These are phyloP conservation scores for Mionectes olivaceus DNA, from an alignment of 2,797 vertebrate species.

Conservation along the genomic window DNA sequence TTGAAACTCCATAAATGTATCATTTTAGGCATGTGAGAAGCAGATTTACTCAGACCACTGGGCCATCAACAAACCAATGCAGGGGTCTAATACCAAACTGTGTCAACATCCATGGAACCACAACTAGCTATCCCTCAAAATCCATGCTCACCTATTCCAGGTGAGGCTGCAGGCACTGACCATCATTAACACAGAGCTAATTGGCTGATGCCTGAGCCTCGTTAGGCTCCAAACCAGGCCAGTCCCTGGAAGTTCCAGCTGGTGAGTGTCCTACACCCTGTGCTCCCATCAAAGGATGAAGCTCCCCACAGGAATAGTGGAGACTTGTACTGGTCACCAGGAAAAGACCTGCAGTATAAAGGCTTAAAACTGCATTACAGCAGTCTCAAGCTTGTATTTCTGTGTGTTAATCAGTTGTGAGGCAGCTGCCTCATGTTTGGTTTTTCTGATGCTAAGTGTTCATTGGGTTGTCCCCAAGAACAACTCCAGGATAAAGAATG, in stretches of 20 bases:
- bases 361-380: background rate
- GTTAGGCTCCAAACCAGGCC: background rate
- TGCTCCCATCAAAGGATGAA: accelerated
- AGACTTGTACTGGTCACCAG: accelerated
- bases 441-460: accelerated
- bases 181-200: background rate
- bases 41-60: accelerated
- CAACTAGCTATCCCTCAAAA: background rate
- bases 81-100: background rate
- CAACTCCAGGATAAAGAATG: background rate
- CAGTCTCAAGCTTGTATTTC: too few species aligned
- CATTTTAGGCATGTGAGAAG: background rate
- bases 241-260: background rate
- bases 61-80: background rate
- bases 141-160: accelerated
- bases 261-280: background rate
- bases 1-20: background rate
- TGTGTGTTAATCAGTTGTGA: accelerated
- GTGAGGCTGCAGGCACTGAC: background rate
- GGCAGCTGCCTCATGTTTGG: accelerated
- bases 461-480: accelerated
- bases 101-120: background rate
- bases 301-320: background rate
- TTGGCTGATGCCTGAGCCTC: background rate
- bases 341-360: background rate